Conservation (phyloP, 2,888 invertebrate species). For the Danaus chrysippus region DNA sequence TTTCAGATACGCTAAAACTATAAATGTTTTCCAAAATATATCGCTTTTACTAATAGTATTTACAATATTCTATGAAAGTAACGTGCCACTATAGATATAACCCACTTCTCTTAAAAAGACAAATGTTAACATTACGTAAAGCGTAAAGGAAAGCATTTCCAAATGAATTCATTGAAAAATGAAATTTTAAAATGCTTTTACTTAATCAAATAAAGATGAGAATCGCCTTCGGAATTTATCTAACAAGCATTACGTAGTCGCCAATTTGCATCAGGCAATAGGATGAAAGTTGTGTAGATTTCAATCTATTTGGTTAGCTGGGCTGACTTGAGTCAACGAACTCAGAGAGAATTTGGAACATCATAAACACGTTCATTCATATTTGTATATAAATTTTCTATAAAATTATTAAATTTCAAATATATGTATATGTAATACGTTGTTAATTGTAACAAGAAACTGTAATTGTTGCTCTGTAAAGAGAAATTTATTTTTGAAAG, state of each 20-base stretch:
- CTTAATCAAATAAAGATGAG: conserved; percentile 37
- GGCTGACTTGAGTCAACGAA: conserved; percentile 9
- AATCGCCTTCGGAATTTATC: conserved; percentile 38
- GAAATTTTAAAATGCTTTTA: conserved; percentile 25
- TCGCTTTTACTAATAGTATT: conserved; percentile 13
- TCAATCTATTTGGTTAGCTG: conserved; percentile 27
- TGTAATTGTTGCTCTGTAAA: too few species aligned
- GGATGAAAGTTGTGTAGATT: conserved; percentile 42
- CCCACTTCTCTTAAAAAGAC: too few species aligned
- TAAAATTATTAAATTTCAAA: background rate
- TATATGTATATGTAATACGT: background rate
- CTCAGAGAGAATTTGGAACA: conserved; percentile 5
- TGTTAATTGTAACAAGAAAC: too few species aligned
- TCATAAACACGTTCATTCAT: background rate
- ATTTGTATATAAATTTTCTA: background rate
- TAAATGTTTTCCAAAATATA: conserved; percentile 19
- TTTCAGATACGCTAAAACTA: conserved; percentile 26
- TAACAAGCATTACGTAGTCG: conserved; percentile 38
- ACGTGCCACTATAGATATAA: too few species aligned
- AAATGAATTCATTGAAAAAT: background rate
- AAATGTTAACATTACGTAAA: background rate
- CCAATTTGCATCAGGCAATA: conserved; percentile 35
- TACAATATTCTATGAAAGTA: background rate
- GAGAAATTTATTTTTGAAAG: too few species aligned
- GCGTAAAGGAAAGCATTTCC: background rate